Base-by-base conservation (phyloP, 2,113 vertebrate species). In the Mormyrus iriodes region DNA sequence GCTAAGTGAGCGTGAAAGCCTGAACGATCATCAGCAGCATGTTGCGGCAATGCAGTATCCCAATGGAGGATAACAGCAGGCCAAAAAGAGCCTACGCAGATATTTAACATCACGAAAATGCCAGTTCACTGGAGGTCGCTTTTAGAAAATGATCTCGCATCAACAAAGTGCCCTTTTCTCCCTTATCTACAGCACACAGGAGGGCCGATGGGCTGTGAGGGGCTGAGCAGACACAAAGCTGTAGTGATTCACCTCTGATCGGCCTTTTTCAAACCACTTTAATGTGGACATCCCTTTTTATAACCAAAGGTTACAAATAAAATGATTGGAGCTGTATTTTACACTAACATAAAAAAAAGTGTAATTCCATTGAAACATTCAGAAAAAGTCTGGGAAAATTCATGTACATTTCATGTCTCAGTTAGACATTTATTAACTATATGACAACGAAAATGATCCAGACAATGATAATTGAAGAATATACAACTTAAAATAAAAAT, bases 121-220 rank as follows among this genome's bases (percentile, higher is more conserved):
- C 85, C 51, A 86, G 85, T 53, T 86, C n/a, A 53, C 85, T 86
- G 49, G 8, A 79, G 73, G 82, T 53, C 13, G n/a, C 49, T 53
- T 86, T 86, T 31, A 53, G 13, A 86, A 86, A 53, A 53, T 86
- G n/a, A 53, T 53, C 27, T 52, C n/a, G 51, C 51, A 10, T 86
- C 51, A 53, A 86, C 85, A 86, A 53, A 46, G 42, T 84, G 82
- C 61, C 61, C 39, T 88, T 88, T 31, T 53, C 52, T 49, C 55
- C 65, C 55, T 90, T 90, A 88, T 90, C 89, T 90, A 17, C 53
- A 88, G 39, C 79, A 85, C 86, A 88, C 89, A 90, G 31, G n/a
- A 61, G 87, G n/a, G 46, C 51, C 61, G 31, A 31, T 6, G 84
- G 17, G 8, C n/a, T 58, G 49, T 4, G 0, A 51, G 85, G 9